phyloP scores from a whole-genome alignment of 2,113 vertebrate species.

The Dasyprocta punctata region DNA sequence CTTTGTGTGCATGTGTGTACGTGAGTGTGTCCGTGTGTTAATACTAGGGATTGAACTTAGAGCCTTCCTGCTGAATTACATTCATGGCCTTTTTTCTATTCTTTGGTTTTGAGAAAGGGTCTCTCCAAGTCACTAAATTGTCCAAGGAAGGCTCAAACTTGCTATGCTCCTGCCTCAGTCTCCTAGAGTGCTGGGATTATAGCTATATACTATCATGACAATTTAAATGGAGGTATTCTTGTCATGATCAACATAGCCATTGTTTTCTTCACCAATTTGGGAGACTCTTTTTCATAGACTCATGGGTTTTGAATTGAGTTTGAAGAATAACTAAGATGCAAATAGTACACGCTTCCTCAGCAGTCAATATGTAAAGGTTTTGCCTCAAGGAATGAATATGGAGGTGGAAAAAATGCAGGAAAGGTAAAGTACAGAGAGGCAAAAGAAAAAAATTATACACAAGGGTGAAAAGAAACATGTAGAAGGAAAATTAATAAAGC shows the following conservation, averaged over 20 bases:
- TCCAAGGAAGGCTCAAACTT: background rate
- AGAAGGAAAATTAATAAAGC: constrained; percentile 50
- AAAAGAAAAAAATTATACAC: background rate
- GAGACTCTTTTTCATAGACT: background rate
- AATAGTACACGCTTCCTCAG: background rate
- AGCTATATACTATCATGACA: background rate
- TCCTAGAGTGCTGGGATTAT: background rate
- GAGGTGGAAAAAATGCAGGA: background rate
- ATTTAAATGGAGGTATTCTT: background rate
- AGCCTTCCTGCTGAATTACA: background rate
- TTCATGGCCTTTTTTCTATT: background rate
- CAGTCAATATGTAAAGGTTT: background rate
- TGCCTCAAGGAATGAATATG: background rate
- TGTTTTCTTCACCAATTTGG: background rate
- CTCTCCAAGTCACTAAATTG: background rate
- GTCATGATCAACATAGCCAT: background rate
- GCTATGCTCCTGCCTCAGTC: background rate
- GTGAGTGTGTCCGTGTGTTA: background rate
- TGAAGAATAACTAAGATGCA: background rate
- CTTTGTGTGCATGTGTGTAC: background rate
- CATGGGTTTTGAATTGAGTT: background rate
- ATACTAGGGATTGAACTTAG: background rate
- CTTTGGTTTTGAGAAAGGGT: background rate
- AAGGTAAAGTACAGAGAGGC: background rate
- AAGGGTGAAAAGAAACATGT: background rate